phyloP scores from a whole-genome alignment of 2,888 invertebrate genomes.

The Arctia plantaginis region DNA sequence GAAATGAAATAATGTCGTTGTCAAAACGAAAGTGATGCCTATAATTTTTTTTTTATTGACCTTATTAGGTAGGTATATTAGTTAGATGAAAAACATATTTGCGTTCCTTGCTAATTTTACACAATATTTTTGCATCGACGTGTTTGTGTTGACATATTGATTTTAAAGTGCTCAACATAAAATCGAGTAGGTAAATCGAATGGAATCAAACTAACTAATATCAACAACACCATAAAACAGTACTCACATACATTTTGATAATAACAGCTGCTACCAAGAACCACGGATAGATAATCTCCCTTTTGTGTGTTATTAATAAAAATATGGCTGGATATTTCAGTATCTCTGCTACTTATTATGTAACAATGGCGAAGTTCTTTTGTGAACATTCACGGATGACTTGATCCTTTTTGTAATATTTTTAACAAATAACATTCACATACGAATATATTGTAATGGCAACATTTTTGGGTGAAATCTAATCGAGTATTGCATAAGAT shows the following conservation, averaged over 20 bases:
- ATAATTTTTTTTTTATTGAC: too few species aligned
- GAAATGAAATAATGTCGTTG: background rate
- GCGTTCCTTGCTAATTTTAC: background rate
- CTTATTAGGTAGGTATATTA: too few species aligned
- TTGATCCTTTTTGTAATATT: conserved; percentile 70
- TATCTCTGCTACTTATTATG: conserved; percentile 76
- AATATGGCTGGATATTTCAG: conserved; percentile 81
- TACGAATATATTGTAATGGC: conserved; percentile 28
- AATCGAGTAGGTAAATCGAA: background rate
- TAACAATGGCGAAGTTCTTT: conserved; percentile 77
- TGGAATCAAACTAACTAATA: conserved; percentile 15
- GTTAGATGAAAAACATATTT: background rate
- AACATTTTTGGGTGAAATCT: conserved; percentile 11
- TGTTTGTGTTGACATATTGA: background rate
- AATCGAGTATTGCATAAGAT: conserved; percentile 6
- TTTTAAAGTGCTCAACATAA: background rate
- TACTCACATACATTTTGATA: conserved; percentile 39
- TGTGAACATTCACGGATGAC: conserved; percentile 80
- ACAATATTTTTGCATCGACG: background rate
- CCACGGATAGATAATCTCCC: conserved; percentile 82
- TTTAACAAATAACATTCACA: conserved; percentile 60
- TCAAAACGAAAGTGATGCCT: background rate
- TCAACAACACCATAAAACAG: conserved; percentile 30
- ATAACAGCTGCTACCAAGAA: conserved; percentile 78
- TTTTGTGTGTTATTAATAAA: conserved; percentile 85